A percentile compares a stretch with the other conserved stretches of the same genome.
phyloP scores from a whole-genome alignment of 2,113 vertebrate genomes.

The Scomber japonicus region DNA sequence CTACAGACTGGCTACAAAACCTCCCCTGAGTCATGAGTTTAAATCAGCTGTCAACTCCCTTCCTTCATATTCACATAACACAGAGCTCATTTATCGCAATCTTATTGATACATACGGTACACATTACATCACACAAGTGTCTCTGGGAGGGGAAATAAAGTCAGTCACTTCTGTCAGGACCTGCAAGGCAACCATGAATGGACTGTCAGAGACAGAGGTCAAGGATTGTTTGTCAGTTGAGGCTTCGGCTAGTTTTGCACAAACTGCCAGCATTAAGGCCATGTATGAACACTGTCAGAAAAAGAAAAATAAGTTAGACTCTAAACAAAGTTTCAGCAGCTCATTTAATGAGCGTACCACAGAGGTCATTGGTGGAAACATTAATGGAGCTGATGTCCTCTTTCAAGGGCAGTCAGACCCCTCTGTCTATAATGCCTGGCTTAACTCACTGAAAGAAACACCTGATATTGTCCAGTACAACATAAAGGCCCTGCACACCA shows the following conservation, averaged over 20 bases:
- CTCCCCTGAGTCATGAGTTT: constrained; percentile 64
- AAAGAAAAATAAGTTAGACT: neutral
- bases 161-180: constrained; percentile 65
- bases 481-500: constrained; percentile 79
- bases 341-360: constrained; percentile 62
- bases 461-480: constrained; percentile 72
- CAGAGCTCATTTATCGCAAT: neutral
- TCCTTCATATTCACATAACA: neutral
- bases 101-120: constrained; percentile 75
- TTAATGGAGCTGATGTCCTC: constrained; percentile 35
- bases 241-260: constrained; percentile 39
- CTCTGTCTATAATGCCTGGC: constrained; percentile 39
- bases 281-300: constrained; percentile 19
- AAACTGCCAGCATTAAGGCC: neutral
- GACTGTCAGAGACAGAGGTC: constrained; percentile 59
- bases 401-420: constrained; percentile 40
- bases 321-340: constrained; percentile 42
- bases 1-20: constrained; percentile 44
- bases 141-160: constrained; percentile 64
- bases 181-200: constrained; percentile 62
- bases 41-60: constrained; percentile 36
- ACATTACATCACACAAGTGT: constrained; percentile 67
- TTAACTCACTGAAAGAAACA: constrained; percentile 31
- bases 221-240: constrained; percentile 72
- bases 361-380: constrained; percentile 57